These are phyloP conservation scores for Xenopus borealis DNA, from an alignment of 2,113 vertebrate genomes.

Conservation along the genomic window DNA sequence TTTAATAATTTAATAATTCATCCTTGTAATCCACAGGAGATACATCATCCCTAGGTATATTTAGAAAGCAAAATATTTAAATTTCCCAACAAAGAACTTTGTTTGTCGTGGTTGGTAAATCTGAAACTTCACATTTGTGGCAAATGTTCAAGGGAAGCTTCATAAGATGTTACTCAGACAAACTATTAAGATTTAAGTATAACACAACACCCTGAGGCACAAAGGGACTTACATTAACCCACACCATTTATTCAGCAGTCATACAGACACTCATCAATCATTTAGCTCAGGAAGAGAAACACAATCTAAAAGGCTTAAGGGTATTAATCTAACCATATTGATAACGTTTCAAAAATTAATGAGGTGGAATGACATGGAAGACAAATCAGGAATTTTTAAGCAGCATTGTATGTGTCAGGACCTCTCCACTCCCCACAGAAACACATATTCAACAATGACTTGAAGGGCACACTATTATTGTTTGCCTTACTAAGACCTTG, in stretches of 20 bases:
- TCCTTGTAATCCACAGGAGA: too few relatives aligned
- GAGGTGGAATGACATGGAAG: conserved; percentile 58
- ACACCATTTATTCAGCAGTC: conserved; percentile 54
- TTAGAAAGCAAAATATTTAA: too few relatives aligned
- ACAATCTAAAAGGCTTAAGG: conserved; percentile 63
- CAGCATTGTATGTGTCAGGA: conserved; percentile 28
- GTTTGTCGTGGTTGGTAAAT: not conserved
- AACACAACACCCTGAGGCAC: conserved; percentile 54
- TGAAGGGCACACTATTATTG: not conserved
- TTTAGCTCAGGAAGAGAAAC: conserved; percentile 67
- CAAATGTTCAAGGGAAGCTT: too few relatives aligned
- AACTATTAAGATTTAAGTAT: conserved; percentile 52
- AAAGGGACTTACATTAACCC: conserved; percentile 57
- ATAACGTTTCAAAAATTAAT: conserved; percentile 66
- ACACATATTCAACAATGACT: not conserved
- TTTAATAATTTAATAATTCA: too few relatives aligned
- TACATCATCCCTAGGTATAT: too few relatives aligned
- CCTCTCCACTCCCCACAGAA: not conserved
- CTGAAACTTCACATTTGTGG: not conserved
- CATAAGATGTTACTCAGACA: conserved; percentile 49
- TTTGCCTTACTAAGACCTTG: too few relatives aligned
- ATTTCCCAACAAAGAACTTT: too few relatives aligned
- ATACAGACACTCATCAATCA: conserved; percentile 66
- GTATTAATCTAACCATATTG: conserved; percentile 64
- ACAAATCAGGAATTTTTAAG: conserved; percentile 49